Evolutionary conservation across 1,140 invertebrate species (phyloP), one percentile per base, ranked within the genome.

Genomic region (Drosophila simulans): DNA sequence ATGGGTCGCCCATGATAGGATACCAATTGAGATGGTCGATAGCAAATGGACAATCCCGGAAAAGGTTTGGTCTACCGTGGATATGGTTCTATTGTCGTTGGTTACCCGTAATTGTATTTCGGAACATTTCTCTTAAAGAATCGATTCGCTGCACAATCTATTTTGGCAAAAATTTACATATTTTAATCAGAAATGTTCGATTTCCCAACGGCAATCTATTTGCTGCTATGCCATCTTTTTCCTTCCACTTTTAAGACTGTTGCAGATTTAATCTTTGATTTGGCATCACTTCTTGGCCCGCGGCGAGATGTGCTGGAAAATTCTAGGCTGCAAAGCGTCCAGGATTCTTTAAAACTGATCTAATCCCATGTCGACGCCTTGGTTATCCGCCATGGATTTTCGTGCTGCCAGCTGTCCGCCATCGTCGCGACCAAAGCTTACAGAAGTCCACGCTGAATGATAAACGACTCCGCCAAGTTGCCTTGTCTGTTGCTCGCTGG

Each of bases 391-490:
- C 17, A 15, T 25, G 64, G 54, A 63, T 70, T 78, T 78, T 42
- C 37, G 3, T 55, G 20, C 42, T 71, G 77, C 71, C 78, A 65
- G 60, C 40, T 39, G 62, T 62, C 46, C 73, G 57, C 37, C 57
- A 45, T 15, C 59, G 64, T 52, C 64, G 58, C 46, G 59, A 68
- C 64, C 64, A 43, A 54, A 54, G 54, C 62, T 74, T 53, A 43
- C 74, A 45, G 22, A 22, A 45, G 40, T 57, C 53, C 62, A 2
- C 15, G 35, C 22, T 1, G 46, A 65, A 71, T 83, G 75, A 83
- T 83, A 80, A 83, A 83, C 69, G 56, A 65, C 60, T 71, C n/a
- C 22, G 1, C n/a, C 40, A 35, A 39, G 51, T 62, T 40, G 10
- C 12, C 27, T 20, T 45, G 64, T 68, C 43, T 81, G 68, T 80